phyloP scores from a whole-genome alignment of 2,797 vertebrate species.

The Takifugu ocellatus region DNA sequence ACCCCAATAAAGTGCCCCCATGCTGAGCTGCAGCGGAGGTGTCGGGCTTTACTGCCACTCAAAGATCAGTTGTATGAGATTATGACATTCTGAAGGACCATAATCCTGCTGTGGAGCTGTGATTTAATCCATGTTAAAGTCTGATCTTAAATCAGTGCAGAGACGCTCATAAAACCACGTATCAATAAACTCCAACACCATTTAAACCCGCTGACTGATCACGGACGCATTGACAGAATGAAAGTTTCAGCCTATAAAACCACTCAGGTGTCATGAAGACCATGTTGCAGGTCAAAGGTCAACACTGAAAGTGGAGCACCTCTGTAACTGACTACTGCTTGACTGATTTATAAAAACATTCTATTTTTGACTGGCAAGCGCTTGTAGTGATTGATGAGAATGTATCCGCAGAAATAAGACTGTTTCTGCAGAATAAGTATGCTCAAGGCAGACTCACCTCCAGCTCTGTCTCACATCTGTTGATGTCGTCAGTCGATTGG shows the following conservation, averaged over 20 bases:
- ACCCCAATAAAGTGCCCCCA: conserved; percentile 11
- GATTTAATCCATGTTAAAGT: neutral
- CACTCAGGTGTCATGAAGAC: neutral
- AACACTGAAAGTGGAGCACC: too few relatives aligned
- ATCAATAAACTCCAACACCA: neutral
- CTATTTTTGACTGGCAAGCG: too few relatives aligned
- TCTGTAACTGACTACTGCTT: too few relatives aligned
- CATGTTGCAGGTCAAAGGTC: conserved; percentile 26
- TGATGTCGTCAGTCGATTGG: conserved; percentile 94
- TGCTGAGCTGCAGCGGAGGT: conserved; percentile 27
- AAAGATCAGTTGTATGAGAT: conserved; percentile 25
- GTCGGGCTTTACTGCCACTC: conserved; percentile 28
- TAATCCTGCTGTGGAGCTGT: neutral
- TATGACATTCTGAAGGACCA: neutral
- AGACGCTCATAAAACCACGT: neutral
- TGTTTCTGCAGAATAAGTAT: neutral
- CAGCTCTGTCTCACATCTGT: conserved; percentile 91
- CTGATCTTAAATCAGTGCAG: neutral
- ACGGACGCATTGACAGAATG: too few relatives aligned
- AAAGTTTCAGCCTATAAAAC: conserved; percentile 3
- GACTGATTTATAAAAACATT: too few relatives aligned
- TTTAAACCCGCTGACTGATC: conserved; percentile 18
- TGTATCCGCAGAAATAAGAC: too few relatives aligned
- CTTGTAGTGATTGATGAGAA: too few relatives aligned
- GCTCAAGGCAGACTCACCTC: conserved; percentile 78